These are phyloP conservation scores for Tinea pellionella DNA, from an alignment of 2,888 invertebrate species.

Conservation along the genomic window DNA sequence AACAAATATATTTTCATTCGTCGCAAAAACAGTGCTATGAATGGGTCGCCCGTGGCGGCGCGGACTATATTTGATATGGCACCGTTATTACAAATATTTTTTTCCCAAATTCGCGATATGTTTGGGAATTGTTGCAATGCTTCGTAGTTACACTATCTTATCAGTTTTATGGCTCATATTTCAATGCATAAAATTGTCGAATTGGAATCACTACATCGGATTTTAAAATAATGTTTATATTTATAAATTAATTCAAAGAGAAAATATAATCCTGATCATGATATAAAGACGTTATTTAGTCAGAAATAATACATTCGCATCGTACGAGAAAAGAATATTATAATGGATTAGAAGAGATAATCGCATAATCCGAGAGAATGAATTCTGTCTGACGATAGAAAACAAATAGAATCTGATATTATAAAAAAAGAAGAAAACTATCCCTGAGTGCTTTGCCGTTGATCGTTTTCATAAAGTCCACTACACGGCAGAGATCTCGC, in stretches of 20 bases:
- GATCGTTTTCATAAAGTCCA: constrained; percentile 31
- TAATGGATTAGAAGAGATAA: constrained; percentile 12
- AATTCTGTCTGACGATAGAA: constrained; percentile 10
- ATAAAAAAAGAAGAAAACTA: constrained; percentile 28
- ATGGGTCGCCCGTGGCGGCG: constrained; percentile 35
- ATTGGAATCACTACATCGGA: not conserved
- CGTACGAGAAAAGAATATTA: constrained; percentile 4
- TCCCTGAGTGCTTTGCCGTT: constrained; percentile 30
- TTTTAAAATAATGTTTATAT: not conserved
- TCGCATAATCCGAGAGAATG: constrained; percentile 8
- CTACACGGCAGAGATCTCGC: constrained; percentile 32
- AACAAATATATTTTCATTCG: constrained; percentile 51
- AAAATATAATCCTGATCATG: not conserved
- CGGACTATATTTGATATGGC: constrained; percentile 33
- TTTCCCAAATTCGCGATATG: constrained; percentile 32
- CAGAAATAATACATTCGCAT: not conserved
- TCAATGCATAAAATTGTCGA: constrained; percentile 15
- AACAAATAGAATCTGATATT: constrained; percentile 3
- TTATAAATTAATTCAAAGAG: not conserved
- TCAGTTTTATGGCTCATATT: constrained; percentile 23
- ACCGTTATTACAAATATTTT: constrained; percentile 36
- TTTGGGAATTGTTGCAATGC: constrained; percentile 33
- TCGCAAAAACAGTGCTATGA: constrained; percentile 39
- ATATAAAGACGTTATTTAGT: not conserved
- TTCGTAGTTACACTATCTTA: constrained; percentile 32